Base-by-base conservation (phyloP, 2,113 vertebrate genomes). In the Amblyopsis rosae region DNA sequence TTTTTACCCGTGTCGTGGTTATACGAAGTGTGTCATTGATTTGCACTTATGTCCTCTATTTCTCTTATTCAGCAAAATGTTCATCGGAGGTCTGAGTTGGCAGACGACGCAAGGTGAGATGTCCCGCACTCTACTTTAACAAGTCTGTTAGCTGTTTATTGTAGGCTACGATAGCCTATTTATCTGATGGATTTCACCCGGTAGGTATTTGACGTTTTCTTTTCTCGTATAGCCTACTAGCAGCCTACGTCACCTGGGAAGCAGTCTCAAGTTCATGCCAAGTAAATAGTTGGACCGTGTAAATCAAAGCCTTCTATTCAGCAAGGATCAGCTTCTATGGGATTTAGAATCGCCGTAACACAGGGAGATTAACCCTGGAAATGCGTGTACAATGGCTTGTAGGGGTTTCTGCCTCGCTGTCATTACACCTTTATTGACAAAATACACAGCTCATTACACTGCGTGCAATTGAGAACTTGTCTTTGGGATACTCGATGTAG, bases 101-200 rank as follows among this genome's bases (percentile, higher is more conserved):
- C 95, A 97, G 91, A 96, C 95, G 70, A 97, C 95, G 88, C 95
- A 97, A 96, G 95, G 95, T 97, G 93, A 96, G 95, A 75, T 86
- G 88, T 89, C 89, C 89, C 87, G 75, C 87, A 85, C 86, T 75
- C 72, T 80, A 91, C 90, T 92, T 89, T 80, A 69, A 79, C 69
- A 84, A 85, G 79, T 90, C 16, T 19, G 7, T 41, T 5, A 41
- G 53, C 51, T 15, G 51, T 13, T 12, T 53, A 55, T 49, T 32
- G 45, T 41, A 41, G 7, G 5, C 4, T 41, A 26, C 26, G 26
- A 26, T 26, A 26, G 2, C 26, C 26, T 26, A 41, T 41, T 41
- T 41, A 41, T 41, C 6, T 41, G 4, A 41, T 41, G 35, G 35
- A 41, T 41, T 41, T 41, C 35, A 8, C 35, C 35, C 4, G 35